A percentile compares a stretch with the other conserved stretches of the same genome.
These are phyloP conservation scores for Drosophila anomalipes DNA, from an alignment of 2,888 invertebrate species.

Conservation along the genomic window DNA sequence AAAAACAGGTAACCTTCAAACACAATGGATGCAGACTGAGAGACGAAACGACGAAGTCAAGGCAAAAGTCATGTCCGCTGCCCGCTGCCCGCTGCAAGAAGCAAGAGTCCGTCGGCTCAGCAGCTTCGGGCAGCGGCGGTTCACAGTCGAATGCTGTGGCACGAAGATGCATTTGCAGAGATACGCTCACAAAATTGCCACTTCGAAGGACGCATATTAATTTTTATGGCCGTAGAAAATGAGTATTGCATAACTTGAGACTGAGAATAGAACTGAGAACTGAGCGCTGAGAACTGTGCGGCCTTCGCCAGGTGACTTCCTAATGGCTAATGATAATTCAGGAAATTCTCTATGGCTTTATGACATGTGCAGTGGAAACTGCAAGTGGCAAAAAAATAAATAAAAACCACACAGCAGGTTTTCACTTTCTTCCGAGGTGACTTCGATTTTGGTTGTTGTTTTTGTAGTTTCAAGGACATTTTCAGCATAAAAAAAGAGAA, in stretches of 20 bases:
- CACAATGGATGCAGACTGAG: constrained; percentile 42
- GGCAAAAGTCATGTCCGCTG: constrained; percentile 71
- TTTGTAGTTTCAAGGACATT: constrained; percentile 80
- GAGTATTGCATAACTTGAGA: constrained; percentile 76
- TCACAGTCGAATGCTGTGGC: constrained; percentile 54
- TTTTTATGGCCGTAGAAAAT: constrained; percentile 82
- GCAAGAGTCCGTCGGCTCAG: not conserved
- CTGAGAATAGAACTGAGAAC: constrained; percentile 5
- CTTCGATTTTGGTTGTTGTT: constrained; percentile 45
- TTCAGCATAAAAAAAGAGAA: constrained; percentile 63
- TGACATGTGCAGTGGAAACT: constrained; percentile 64
- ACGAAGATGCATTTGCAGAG: constrained; percentile 55
- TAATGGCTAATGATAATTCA: constrained; percentile 61
- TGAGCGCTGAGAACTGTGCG: constrained; percentile 10
- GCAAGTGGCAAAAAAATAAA: constrained; percentile 61
- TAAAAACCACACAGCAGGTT: constrained; percentile 68
- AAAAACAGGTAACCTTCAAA: constrained; percentile 79
- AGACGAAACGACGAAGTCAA: constrained; percentile 47
- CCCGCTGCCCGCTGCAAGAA: not conserved
- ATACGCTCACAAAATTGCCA: constrained; percentile 69
- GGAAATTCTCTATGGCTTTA: constrained; percentile 57
- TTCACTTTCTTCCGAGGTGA: constrained; percentile 58
- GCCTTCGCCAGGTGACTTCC: constrained; percentile 73
- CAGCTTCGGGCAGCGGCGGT: constrained; percentile 33
- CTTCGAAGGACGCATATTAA: constrained; percentile 83